A percentile compares a stretch with the other conserved stretches of the same genome.
Evolutionary conservation across 2,888 invertebrate species (phyloP).

Genomic region (Nymphalis c-album): DNA sequence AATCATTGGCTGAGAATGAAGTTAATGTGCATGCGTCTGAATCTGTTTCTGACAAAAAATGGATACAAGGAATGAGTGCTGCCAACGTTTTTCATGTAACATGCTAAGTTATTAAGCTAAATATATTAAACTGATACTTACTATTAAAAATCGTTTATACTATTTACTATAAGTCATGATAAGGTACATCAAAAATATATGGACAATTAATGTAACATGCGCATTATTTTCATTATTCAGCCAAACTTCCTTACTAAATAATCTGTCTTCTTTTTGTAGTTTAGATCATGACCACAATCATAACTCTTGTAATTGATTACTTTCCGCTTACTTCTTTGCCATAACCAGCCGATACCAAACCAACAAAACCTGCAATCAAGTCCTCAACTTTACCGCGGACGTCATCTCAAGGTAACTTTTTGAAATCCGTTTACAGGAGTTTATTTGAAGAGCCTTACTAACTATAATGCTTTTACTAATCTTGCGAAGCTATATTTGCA

Average conservation of each 20-base stretch:
- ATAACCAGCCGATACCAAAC: slow-evolving; percentile 93
- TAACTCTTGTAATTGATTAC: slow-evolving; percentile 78
- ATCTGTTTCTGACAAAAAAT: neutral
- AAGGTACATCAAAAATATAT: too few species aligned
- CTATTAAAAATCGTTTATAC: too few species aligned
- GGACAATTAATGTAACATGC: neutral
- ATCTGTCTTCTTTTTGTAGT: slow-evolving; percentile 55
- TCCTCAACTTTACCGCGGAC: slow-evolving; percentile 96
- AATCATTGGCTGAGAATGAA: slow-evolving; percentile 20
- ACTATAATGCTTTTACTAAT: slow-evolving; percentile 31
- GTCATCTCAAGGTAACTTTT: slow-evolving; percentile 93
- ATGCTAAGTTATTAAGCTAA: neutral
- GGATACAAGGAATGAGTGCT: too few species aligned
- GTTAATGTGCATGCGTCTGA: slow-evolving; percentile 13
- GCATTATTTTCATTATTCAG: slow-evolving; percentile 29
- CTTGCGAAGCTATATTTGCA: slow-evolving; percentile 30
- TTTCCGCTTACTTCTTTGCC: slow-evolving; percentile 81
- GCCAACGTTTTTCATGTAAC: neutral
- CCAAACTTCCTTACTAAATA: slow-evolving; percentile 19
- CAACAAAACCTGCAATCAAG: slow-evolving; percentile 97
- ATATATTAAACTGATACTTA: too few species aligned
- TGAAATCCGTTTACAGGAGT: slow-evolving; percentile 53
- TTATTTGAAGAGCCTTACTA: slow-evolving; percentile 23
- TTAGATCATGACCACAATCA: slow-evolving; percentile 59
- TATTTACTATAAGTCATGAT: too few species aligned